These are phyloP conservation scores for Diceros bicornis DNA, from an alignment of 2,797 vertebrate genomes.

Conservation along the genomic window DNA sequence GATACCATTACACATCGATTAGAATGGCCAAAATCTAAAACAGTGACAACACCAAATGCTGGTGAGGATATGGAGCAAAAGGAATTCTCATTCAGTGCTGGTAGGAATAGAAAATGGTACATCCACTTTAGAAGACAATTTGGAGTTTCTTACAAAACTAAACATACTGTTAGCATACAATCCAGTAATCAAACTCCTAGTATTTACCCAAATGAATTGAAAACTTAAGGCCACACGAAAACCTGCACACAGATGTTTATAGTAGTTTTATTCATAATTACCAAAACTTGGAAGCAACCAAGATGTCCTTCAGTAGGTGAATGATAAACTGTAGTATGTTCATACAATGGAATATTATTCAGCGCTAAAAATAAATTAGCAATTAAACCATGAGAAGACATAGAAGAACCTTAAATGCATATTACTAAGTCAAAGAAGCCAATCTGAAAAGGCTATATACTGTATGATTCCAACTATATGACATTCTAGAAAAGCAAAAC, in stretches of 20 bases:
- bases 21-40: not conserved
- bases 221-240: not conserved
- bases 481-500: not conserved
- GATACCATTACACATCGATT: not conserved
- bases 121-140: not conserved
- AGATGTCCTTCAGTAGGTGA: not conserved
- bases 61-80: not conserved
- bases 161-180: not conserved
- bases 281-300: not conserved
- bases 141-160: not conserved
- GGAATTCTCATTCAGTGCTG: not conserved
- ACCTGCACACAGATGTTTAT: not conserved
- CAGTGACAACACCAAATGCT: not conserved
- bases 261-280: not conserved
- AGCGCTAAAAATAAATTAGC: not conserved
- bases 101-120: not conserved
- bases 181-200: not conserved
- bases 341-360: not conserved
- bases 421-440: not conserved
- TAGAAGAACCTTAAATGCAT: not conserved
- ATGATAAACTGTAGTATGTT: not conserved
- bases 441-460: not conserved
- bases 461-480: not conserved
- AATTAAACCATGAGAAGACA: not conserved
- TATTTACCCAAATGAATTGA: constrained; percentile 25